Evolutionary conservation across 2,888 invertebrate species (phyloP).

Genomic region (Dasypolia templi): DNA sequence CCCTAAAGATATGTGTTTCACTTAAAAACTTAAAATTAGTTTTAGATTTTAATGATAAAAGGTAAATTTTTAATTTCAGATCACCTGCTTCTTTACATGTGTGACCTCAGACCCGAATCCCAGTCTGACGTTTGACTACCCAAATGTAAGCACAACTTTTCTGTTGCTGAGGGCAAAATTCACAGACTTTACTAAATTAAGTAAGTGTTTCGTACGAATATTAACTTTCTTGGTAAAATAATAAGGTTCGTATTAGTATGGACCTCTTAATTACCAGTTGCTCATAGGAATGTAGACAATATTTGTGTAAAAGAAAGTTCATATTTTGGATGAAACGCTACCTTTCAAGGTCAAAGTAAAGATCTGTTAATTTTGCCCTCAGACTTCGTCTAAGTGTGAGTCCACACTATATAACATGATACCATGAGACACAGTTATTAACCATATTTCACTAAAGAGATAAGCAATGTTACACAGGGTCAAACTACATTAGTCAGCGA

Average conservation of each 20-base stretch:
- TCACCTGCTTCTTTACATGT: neutral
- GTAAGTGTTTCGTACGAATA: neutral
- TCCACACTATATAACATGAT: neutral
- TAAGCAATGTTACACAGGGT: too few relatives aligned
- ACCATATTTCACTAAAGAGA: too few relatives aligned
- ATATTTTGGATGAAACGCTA: too few relatives aligned
- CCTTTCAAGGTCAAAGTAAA: too few relatives aligned
- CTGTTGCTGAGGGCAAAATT: neutral
- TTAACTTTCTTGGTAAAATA: neutral
- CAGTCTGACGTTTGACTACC: slow-evolving; percentile 74
- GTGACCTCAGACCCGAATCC: slow-evolving; percentile 66
- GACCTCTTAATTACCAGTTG: neutral
- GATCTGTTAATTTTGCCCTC: neutral
- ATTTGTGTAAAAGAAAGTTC: too few relatives aligned
- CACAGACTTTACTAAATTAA: neutral
- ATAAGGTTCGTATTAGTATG: neutral
- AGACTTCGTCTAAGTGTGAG: neutral
- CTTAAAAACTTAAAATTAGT: neutral
- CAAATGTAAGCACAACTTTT: slow-evolving; percentile 73
- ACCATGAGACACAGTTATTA: too few relatives aligned
- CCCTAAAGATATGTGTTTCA: too few relatives aligned
- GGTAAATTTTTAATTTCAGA: slow-evolving; percentile 25
- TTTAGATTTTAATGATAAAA: neutral
- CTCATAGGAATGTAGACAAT: neutral
- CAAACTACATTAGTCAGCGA: too few relatives aligned